These are phyloP conservation scores for Empis stercorea DNA, from an alignment of 2,888 invertebrate species.

Conservation along the genomic window DNA sequence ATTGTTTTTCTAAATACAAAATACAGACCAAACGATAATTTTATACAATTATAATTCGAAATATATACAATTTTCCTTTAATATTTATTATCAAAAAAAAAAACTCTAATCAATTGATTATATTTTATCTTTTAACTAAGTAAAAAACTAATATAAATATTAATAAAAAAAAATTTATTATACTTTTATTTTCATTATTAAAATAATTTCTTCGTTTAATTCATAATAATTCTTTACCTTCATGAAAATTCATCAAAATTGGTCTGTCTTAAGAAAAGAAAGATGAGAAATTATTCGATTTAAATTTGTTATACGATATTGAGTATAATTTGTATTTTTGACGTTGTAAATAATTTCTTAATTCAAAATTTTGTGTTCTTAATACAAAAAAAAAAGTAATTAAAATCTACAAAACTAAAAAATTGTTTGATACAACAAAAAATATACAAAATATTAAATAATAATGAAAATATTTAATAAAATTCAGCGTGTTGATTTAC, in stretches of 20 bases:
- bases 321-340: conserved; percentile 13
- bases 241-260: conserved; percentile 34
- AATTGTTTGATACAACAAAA: too few species aligned
- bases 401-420: conserved; percentile 22
- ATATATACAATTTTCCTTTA: neutral
- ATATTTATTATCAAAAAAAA: neutral
- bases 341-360: conserved; percentile 8
- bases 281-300: conserved; percentile 35
- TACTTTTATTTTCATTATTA: too few species aligned
- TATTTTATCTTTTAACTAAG: too few species aligned
- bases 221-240: conserved; percentile 31
- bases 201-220: too few species aligned
- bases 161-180: too few species aligned
- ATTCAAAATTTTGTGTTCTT: too few species aligned
- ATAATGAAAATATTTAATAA: too few species aligned
- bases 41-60: neutral
- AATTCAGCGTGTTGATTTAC: too few species aligned
- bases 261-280: conserved; percentile 37
- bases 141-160: too few species aligned
- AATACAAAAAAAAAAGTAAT: conserved; percentile 16
- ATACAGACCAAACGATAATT: too few species aligned
- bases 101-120: neutral
- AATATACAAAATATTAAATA: too few species aligned
- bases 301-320: conserved; percentile 27
- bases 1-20: too few species aligned